A percentile compares a stretch with the other conserved stretches of the same genome.
These are phyloP conservation scores for Melanogrammus aeglefinus DNA, from an alignment of 2,797 vertebrate species.

Conservation along the genomic window DNA sequence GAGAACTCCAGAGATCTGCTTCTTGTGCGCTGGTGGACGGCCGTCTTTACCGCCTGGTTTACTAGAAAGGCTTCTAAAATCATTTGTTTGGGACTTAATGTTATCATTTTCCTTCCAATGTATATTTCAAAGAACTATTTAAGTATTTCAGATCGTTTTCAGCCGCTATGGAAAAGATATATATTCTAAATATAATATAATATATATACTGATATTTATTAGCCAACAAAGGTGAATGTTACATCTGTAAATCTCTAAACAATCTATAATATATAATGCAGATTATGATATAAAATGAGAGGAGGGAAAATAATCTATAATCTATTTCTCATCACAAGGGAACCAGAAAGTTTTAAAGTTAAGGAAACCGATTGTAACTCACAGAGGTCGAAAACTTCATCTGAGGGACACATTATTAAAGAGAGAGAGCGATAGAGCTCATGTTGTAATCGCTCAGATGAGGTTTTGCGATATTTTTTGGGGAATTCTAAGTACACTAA, in stretches of 20 bases:
- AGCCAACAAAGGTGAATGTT: not conserved
- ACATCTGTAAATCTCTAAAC: too few species aligned
- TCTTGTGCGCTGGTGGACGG: not conserved
- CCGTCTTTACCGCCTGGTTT: too few species aligned
- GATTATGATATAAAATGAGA: too few species aligned
- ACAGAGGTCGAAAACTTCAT: not conserved
- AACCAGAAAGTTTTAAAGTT: too few species aligned
- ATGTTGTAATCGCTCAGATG: not conserved
- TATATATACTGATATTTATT: slow-evolving; percentile 1
- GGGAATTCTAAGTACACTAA: too few species aligned
- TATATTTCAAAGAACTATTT: not conserved
- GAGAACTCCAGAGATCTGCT: not conserved
- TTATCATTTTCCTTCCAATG: not conserved
- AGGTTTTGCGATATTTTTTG: too few species aligned
- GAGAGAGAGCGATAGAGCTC: not conserved
- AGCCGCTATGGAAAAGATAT: too few species aligned
- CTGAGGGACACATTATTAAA: not conserved
- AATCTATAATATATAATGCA: not conserved
- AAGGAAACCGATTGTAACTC: not conserved
- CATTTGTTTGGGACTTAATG: not conserved
- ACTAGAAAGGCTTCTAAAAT: not conserved
- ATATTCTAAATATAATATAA: not conserved
- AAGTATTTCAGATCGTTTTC: not conserved
- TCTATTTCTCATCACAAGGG: not conserved
- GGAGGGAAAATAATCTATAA: not conserved